Evolutionary conservation across 2,888 invertebrate species (phyloP), one percentile per base, ranked within the genome.

Genomic region (Adelognathus sp.): DNA sequence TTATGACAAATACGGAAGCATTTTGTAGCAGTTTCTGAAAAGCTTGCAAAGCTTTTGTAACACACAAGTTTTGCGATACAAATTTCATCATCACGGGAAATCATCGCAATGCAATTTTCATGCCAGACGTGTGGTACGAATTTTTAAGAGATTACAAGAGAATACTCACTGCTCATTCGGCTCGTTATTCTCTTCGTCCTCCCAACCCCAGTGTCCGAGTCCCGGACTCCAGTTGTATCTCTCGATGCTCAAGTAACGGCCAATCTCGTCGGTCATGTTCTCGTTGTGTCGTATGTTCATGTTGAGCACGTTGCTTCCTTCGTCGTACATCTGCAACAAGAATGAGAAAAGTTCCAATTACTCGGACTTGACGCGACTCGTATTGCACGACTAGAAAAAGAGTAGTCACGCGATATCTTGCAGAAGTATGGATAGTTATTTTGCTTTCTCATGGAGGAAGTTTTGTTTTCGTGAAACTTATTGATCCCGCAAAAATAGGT

Each of bases 121-220:
- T 44, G 31, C 61, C 31, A 75, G 27, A 60, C 9, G 6, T 7
- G 4, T 21, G 46, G 9, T 3, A 24, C n/a, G n/a, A n/a, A n/a
- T n/a, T n/a, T 46, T 39, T n/a, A 7, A 9, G 33, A 56, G n/a
- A 50, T 60, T 41, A 11, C 18, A 3, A 58, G 36, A 31, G 1
- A 24, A 50, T 6, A 81, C 87, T 87, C 80, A 90, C 91, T 83
- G 83, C 9, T 88, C 82, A 76, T 83, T 79, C 1, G 88, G 87
- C n/a, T 84, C 79, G 56, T 89, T 89, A 63, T 79, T 84, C 67
- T 85, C 79, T 21, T 90, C 88, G 11, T 91, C 89, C 0, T 88
- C 91, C 85, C 93, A 96, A 0, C 95, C 95, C 94, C 97, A 97
- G 70, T 95, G 94, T 0, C 92, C 87, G 0, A 97, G 91, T 0